A percentile compares a stretch with the other conserved stretches of the same genome.
phyloP scores from a whole-genome alignment of 2,888 invertebrate species.

The Agriopis aurantiaria region DNA sequence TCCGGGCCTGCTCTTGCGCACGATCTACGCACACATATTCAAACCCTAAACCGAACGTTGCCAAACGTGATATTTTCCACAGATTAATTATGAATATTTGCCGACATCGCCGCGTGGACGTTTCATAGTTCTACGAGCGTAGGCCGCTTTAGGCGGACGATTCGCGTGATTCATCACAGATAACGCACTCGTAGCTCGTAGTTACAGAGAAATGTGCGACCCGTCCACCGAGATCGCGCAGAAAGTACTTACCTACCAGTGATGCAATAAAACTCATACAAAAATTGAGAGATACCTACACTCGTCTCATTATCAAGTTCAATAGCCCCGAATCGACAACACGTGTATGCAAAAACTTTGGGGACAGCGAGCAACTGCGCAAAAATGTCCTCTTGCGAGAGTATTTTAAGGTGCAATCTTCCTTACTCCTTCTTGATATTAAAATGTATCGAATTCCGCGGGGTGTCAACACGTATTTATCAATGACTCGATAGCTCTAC shows the following conservation, averaged over 20 bases:
- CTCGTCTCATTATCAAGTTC: slow-evolving; percentile 84
- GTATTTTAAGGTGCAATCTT: slow-evolving; percentile 77
- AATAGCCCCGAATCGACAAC: slow-evolving; percentile 81
- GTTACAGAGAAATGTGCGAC: slow-evolving; percentile 51
- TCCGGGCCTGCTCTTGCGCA: slow-evolving; percentile 78
- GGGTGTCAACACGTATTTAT: slow-evolving; percentile 79
- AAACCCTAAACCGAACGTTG: slow-evolving; percentile 62
- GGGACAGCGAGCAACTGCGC: slow-evolving; percentile 64
- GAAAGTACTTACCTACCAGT: slow-evolving; percentile 64
- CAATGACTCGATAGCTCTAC: slow-evolving; percentile 71
- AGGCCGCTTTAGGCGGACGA: slow-evolving; percentile 37
- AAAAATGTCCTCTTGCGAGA: slow-evolving; percentile 69
- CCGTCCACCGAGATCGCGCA: slow-evolving; percentile 55
- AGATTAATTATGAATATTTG: slow-evolving; percentile 50
- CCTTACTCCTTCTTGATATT: slow-evolving; percentile 59
- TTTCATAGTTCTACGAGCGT: slow-evolving; percentile 35
- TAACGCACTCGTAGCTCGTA: slow-evolving; percentile 45
- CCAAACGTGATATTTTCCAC: slow-evolving; percentile 67
- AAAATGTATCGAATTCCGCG: slow-evolving; percentile 77
- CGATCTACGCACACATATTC: slow-evolving; percentile 73
- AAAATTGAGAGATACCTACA: slow-evolving; percentile 72
- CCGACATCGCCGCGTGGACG: slow-evolving; percentile 46
- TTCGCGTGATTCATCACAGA: slow-evolving; percentile 58
- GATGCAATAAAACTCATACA: slow-evolving; percentile 75
- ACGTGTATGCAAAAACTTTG: slow-evolving; percentile 84